These are phyloP conservation scores for Kryptopterus vitreolus DNA, from an alignment of 2,797 vertebrate species.

Conservation along the genomic window DNA sequence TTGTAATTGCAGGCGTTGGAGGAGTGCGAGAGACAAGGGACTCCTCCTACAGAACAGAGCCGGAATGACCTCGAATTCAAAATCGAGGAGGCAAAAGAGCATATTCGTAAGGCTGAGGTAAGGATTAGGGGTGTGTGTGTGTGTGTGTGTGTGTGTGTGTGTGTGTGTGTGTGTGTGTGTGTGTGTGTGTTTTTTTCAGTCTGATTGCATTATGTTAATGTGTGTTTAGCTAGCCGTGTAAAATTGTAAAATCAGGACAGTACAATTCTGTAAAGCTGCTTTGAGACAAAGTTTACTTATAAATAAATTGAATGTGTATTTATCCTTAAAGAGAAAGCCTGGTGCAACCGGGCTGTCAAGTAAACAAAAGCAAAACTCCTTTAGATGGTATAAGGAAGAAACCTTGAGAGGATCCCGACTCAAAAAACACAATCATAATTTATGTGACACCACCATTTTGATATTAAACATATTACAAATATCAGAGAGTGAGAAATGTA, in stretches of 20 bases:
- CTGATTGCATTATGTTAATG: neutral
- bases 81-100: slow-evolving; percentile 91
- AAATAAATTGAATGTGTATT: no score
- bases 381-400: no score
- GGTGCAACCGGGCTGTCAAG: no score
- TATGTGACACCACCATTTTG: no score
- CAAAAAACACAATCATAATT: no score
- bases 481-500: no score
- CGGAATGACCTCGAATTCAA: slow-evolving; percentile 89
- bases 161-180: slow-evolving; percentile 22
- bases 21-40: slow-evolving; percentile 87
- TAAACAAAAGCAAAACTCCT: no score
- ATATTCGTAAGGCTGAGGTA: slow-evolving; percentile 95
- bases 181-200: slow-evolving; percentile 9
- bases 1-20: slow-evolving; percentile 78
- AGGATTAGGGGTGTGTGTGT: slow-evolving; percentile 30
- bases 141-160: slow-evolving; percentile 16
- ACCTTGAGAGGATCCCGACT: no score
- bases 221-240: no score
- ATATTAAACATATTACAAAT: no score
- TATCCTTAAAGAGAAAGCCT: no score
- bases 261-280: neutral
- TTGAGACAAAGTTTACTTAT: no score
- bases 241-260: neutral
- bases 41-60: slow-evolving; percentile 84